Percentiles rank a stretch among this genome's conserved stretches.
Conservation (phyloP, 2,888 invertebrate genomes). For the Agelastica alni region DNA sequence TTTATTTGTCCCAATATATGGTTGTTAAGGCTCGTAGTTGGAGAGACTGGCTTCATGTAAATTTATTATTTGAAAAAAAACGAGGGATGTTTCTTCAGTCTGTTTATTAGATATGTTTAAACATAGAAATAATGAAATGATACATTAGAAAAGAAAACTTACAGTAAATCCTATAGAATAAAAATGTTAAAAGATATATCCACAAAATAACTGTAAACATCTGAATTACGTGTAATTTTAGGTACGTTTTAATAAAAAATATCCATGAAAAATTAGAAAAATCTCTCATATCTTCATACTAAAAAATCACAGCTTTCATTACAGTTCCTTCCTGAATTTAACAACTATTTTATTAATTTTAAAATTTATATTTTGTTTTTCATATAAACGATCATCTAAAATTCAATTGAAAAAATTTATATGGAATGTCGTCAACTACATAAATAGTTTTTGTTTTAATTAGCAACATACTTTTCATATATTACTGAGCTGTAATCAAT, state of each 20-base stretch:
- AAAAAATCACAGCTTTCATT: constrained; percentile 51
- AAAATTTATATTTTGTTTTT: constrained; percentile 31
- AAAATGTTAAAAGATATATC: constrained; percentile 25
- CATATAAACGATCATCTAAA: constrained; percentile 35
- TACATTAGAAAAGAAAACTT: constrained; percentile 41
- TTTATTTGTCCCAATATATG: too few species aligned
- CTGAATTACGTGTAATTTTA: constrained; percentile 24
- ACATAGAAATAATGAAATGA: constrained; percentile 45
- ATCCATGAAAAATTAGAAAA: constrained; percentile 38
- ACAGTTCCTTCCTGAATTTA: constrained; percentile 46
- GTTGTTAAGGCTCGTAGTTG: too few species aligned
- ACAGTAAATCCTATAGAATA: constrained; percentile 33
- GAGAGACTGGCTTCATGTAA: too few species aligned
- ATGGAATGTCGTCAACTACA: constrained; percentile 32
- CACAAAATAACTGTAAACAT: constrained; percentile 28
- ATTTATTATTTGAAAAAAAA: background rate
- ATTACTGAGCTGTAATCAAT: constrained; percentile 28
- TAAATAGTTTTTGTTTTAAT: constrained; percentile 28
- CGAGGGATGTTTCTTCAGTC: constrained; percentile 44
- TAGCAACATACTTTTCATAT: constrained; percentile 23
- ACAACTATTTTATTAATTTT: constrained; percentile 32
- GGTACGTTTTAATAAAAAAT: constrained; percentile 31
- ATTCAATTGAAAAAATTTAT: constrained; percentile 33
- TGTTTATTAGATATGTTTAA: constrained; percentile 55
- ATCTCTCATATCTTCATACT: constrained; percentile 36